phyloP scores from a whole-genome alignment of 1,140 invertebrate species.

The Ladona fulva region DNA sequence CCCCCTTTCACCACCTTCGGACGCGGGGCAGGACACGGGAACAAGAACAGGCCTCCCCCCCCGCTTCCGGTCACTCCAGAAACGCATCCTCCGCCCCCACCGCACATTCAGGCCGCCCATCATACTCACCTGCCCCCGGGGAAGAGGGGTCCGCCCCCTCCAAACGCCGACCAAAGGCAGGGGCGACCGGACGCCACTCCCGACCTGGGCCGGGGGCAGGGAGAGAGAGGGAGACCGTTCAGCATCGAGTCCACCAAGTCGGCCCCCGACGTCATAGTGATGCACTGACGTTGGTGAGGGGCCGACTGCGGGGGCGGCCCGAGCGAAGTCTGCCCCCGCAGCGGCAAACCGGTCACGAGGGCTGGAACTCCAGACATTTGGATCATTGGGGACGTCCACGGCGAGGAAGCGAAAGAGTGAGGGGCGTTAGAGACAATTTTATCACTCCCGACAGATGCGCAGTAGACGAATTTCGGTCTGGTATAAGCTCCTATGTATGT shows the following conservation, averaged over 20 bases:
- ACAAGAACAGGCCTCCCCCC: conserved; percentile 24
- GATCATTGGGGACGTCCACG: neutral
- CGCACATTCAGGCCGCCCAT: conserved; percentile 24
- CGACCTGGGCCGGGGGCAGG: conserved; percentile 22
- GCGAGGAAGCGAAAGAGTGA: neutral
- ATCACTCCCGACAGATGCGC: too few species aligned
- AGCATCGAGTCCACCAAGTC: conserved; percentile 72
- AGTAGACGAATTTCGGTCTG: too few species aligned
- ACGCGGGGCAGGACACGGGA: conserved; percentile 27
- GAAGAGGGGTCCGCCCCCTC: conserved; percentile 26
- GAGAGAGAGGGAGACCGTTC: conserved; percentile 43
- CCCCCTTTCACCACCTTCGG: conserved; percentile 44
- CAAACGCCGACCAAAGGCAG: conserved; percentile 23
- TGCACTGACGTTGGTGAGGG: conserved; percentile 54
- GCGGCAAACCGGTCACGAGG: neutral
- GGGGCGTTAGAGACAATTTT: too few species aligned
- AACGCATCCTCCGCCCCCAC: conserved; percentile 22
- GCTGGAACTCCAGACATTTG: neutral
- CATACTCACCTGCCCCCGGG: conserved; percentile 32
- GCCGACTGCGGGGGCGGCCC: conserved; percentile 24
- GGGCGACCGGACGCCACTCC: conserved; percentile 13
- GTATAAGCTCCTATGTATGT: too few species aligned
- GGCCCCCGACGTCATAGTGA: conserved; percentile 77
- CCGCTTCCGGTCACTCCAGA: conserved; percentile 21
- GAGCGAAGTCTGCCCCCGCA: neutral